phyloP scores from a whole-genome alignment of 35 echinoderm and acorn worm species.

The Heliocidaris tuberculata region DNA sequence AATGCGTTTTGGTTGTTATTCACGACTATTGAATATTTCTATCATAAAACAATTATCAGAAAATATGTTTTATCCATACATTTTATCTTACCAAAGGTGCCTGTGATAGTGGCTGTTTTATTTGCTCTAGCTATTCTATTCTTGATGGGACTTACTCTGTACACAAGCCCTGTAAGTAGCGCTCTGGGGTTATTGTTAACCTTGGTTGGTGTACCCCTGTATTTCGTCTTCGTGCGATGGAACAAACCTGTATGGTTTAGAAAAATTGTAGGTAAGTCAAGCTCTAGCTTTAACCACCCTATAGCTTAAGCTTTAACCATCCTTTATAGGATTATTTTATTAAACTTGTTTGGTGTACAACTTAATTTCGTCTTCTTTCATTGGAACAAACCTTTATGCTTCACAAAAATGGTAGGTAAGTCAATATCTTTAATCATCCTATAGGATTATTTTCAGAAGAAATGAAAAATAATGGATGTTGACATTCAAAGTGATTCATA shows the following conservation, averaged over 20 bases:
- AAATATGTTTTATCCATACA: neutral
- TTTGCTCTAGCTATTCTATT: neutral
- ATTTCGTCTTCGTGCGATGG: neutral
- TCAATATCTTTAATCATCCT: too few species aligned
- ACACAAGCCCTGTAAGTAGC: neutral
- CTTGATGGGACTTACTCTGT: neutral
- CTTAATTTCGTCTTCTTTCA: too few species aligned
- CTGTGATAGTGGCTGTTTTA: neutral
- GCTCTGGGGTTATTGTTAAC: neutral
- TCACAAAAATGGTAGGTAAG: too few species aligned
- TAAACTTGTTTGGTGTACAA: too few species aligned
- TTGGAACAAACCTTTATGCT: too few species aligned
- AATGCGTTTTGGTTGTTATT: neutral
- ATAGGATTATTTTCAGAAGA: too few species aligned
- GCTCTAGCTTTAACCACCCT: too few species aligned
- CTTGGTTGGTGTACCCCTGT: constrained; percentile 5
- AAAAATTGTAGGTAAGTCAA: neutral
- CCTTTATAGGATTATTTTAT: too few species aligned
- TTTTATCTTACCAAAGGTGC: neutral
- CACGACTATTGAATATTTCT: neutral
- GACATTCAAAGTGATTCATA: too few species aligned
- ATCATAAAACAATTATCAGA: neutral
- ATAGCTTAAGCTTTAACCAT: too few species aligned
- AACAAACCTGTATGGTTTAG: constrained; percentile 8
- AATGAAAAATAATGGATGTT: too few species aligned